Evolutionary conservation across 2,888 invertebrate species (phyloP).

Genomic region (Entomobrya multifasciata): DNA sequence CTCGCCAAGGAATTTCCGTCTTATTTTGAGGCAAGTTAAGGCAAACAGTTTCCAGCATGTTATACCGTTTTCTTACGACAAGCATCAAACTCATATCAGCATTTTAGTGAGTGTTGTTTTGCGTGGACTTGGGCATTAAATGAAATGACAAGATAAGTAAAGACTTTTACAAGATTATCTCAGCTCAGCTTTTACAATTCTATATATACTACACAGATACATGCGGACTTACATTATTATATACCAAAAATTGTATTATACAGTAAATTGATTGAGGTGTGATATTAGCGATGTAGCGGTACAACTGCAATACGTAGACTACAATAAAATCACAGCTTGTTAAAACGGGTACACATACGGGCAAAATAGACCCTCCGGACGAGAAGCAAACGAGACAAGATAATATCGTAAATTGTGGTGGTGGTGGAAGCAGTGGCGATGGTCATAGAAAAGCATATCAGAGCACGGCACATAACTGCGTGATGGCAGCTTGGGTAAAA

Average conservation of each 20-base stretch:
- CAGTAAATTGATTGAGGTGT: conserved; percentile 33
- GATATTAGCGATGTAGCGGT: background rate
- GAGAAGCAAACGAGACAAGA: conserved; percentile 36
- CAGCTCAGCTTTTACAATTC: no score
- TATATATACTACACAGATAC: background rate
- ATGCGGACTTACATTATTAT: background rate
- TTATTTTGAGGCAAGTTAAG: no score
- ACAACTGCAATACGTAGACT: background rate
- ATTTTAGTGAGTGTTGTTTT: no score
- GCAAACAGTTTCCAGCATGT: background rate
- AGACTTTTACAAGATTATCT: conserved; percentile 33
- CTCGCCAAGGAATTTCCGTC: no score
- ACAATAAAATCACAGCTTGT: background rate
- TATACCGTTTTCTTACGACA: background rate
- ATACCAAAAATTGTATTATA: background rate
- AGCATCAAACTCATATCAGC: conserved; percentile 10
- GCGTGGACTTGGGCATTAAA: conserved; percentile 13
- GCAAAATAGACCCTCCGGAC: background rate
- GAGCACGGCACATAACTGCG: background rate
- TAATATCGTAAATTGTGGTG: conserved; percentile 39
- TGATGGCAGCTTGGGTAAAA: conserved; percentile 46
- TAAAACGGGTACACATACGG: background rate
- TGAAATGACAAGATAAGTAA: conserved; percentile 43
- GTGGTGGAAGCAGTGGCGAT: background rate
- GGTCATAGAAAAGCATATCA: background rate